phyloP scores from a whole-genome alignment of 1,140 invertebrate species.

The Protaetia brevitarsis region DNA sequence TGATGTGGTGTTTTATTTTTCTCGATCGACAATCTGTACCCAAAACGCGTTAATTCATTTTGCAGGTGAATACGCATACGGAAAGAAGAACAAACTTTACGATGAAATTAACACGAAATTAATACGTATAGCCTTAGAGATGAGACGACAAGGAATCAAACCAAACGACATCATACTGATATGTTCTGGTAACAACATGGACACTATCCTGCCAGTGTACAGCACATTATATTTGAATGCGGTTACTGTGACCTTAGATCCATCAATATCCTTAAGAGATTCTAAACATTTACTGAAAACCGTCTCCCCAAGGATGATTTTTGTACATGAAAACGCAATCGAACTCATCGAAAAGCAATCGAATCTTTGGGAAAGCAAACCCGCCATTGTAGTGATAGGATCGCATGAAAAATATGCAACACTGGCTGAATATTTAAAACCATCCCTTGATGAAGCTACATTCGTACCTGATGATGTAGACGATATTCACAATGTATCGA shows the following conservation, averaged over 20 bases:
- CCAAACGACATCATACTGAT: conserved; percentile 43
- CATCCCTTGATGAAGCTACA: conserved; percentile 21
- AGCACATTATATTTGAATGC: conserved; percentile 40
- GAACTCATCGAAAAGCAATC: conserved; percentile 36
- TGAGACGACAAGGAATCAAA: conserved; percentile 41
- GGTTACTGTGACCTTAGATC: conserved; percentile 26
- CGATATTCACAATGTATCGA: conserved; percentile 28
- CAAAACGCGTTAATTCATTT: too few species aligned
- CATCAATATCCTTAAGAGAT: conserved; percentile 21
- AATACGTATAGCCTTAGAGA: conserved; percentile 40
- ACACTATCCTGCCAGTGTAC: conserved; percentile 43
- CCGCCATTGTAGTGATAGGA: conserved; percentile 43
- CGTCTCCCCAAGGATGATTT: conserved; percentile 46
- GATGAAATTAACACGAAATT: conserved; percentile 37
- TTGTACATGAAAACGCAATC: conserved; percentile 36
- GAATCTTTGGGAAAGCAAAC: conserved; percentile 25
- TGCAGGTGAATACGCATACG: too few species aligned
- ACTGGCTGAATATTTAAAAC: conserved; percentile 35
- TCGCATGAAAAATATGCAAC: conserved; percentile 23
- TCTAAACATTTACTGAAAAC: conserved; percentile 42
- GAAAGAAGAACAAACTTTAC: conserved; percentile 45
- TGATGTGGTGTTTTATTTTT: too few species aligned
- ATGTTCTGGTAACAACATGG: conserved; percentile 42
- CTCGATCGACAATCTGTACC: too few species aligned
- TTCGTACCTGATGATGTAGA: conserved; percentile 12